Percentiles rank a stretch among this genome's conserved stretches.
Evolutionary conservation across 2,113 vertebrate genomes (phyloP).

Genomic region (Myotis lucifugus): DNA sequence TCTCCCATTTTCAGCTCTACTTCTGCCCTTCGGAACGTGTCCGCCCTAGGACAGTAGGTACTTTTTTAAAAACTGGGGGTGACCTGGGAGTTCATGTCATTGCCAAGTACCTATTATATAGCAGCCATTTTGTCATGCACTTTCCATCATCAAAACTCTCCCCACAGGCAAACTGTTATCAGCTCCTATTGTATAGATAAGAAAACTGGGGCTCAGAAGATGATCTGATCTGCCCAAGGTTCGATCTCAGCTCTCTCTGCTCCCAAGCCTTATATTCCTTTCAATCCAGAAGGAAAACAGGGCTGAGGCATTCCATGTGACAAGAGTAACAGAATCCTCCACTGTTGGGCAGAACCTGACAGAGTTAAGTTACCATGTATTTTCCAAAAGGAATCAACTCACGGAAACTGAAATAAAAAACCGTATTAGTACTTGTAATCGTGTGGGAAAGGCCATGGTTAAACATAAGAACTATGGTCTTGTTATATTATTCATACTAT

Average conservation of each 20-base stretch:
- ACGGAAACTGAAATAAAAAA: neutral
- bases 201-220: neutral
- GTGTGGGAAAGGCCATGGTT: neutral
- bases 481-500: neutral
- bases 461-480: neutral
- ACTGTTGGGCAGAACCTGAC: neutral
- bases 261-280: neutral
- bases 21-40: neutral
- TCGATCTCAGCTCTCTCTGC: neutral
- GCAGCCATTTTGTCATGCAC: neutral
- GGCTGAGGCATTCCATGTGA: neutral
- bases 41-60: neutral
- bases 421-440: neutral
- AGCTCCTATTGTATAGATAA: neutral
- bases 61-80: neutral
- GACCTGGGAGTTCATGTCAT: neutral
- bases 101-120: neutral
- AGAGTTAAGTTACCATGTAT: neutral
- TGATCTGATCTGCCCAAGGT: neutral
- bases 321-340: neutral
- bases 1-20: neutral
- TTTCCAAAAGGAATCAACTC: conserved; percentile 30
- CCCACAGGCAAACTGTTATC: neutral
- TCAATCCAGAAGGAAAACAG: neutral
- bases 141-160: neutral